Evolutionary conservation across 2,797 vertebrate genomes (phyloP), one percentile per base, ranked within the genome.

Genomic region (Acipenser transmontanus): DNA sequence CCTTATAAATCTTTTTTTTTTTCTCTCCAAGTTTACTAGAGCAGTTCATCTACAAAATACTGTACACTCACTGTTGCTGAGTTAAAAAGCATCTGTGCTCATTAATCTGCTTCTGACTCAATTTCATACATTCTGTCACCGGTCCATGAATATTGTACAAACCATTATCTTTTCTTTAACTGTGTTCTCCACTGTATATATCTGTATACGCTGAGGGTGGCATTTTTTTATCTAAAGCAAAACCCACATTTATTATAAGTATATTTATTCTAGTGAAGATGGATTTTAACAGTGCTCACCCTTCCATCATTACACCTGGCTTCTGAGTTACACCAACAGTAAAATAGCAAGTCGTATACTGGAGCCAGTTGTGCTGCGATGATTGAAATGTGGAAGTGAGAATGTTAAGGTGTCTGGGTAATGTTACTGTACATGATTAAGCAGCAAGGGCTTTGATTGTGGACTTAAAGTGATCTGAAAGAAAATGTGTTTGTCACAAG

Each of bases 1-100:
- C 70, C 66, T 69, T 61, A 64, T 34, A 52, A 65, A 34, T 34
- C 34, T 34, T 34, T 34, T 66, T 71, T 72, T 75, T 65, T 52
- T 52, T 66, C 64, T 68, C 52, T 67, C 64, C 63, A 61, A 34
- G 61, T 61, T 64, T 59, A 61, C 20, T 49, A 54, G 7, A 54
- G 52, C 52, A 54, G 52, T n/a, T 54, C 8, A n/a, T 54, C 52
- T 54, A 54, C 4, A 54, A 54, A 54, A n/a, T n/a, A 34, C 34
- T 34, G 34, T 34, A 34, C 34, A 4, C 34, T 34, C 34, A 3
- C 4, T 34, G 34, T 34, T 34, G 34, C 34, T 34, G 34, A 34
- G 34, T 34, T 34, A 34, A 34, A 34, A 34, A 34, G 34, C 34
- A 34, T 0, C 9, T 54, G 52, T 54, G 8, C 52, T 54, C 52